Conservation (phyloP, 2,888 invertebrate species). For the Thysanoteuthis rhombus region DNA sequence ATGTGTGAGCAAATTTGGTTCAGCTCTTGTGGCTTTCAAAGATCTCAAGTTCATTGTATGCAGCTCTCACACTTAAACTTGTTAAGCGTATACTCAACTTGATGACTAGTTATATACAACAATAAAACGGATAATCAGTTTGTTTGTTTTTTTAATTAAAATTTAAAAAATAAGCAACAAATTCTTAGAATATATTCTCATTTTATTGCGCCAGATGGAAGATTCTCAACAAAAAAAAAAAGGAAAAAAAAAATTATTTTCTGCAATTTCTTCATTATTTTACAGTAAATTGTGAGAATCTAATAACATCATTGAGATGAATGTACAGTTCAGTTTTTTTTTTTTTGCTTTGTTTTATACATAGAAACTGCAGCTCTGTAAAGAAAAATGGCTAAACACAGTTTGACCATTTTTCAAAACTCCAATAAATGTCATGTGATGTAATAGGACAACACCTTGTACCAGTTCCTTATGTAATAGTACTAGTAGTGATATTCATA, state of each 20-base stretch:
- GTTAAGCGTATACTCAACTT: too few relatives aligned
- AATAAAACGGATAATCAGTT: not conserved
- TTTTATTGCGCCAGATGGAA: conserved; percentile 12
- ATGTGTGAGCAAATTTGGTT: too few relatives aligned
- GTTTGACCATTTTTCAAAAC: not conserved
- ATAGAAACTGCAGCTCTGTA: not conserved
- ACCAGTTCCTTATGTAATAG: not conserved
- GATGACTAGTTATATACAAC: not conserved
- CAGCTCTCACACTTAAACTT: too few relatives aligned
- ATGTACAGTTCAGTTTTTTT: not conserved
- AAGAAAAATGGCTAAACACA: not conserved
- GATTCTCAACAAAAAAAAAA: not conserved
- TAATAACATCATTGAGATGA: not conserved
- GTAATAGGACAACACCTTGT: not conserved
- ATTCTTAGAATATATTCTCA: not conserved
- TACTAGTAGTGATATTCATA: not conserved
- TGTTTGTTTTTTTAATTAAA: too few relatives aligned
- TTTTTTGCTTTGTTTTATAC: not conserved
- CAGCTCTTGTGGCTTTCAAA: too few relatives aligned
- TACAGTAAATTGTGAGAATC: not conserved
- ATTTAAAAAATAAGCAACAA: not conserved
- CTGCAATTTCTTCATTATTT: not conserved
- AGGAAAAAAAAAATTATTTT: not conserved
- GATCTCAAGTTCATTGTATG: too few relatives aligned
- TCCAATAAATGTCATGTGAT: not conserved